Conservation (phyloP, 2,888 invertebrate species). For the Caenorhabditis sp. region DNA sequence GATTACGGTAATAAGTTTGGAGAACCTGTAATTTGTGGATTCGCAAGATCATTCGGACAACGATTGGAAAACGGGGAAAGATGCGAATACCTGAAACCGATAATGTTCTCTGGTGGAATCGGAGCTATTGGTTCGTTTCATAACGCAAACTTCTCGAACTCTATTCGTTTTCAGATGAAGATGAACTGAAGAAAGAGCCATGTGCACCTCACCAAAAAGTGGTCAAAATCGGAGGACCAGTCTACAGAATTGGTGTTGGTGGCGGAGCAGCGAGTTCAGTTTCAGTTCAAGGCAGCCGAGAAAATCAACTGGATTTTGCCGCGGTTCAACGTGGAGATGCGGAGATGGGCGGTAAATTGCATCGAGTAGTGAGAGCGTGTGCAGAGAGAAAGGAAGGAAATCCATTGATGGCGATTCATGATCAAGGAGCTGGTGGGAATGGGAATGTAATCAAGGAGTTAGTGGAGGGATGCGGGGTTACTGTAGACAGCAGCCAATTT, state of each 20-base stretch:
- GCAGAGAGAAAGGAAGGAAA: slow-evolving; percentile 89
- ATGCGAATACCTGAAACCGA: slow-evolving; percentile 96
- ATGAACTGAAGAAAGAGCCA: slow-evolving; percentile 61
- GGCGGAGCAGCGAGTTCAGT: slow-evolving; percentile 99
- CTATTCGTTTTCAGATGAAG: slow-evolving; percentile 67
- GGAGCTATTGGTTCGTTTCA: slow-evolving; percentile 89
- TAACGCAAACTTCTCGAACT: neutral
- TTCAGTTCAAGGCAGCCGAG: slow-evolving; percentile 89
- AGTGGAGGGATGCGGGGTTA: slow-evolving; percentile 93
- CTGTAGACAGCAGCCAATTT: slow-evolving; percentile 91
- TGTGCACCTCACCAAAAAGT: slow-evolving; percentile 85
- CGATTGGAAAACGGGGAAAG: slow-evolving; percentile 84
- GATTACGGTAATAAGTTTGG: slow-evolving; percentile 99
- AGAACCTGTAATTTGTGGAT: slow-evolving; percentile 94
- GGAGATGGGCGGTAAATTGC: slow-evolving; percentile 98
- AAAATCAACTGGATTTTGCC: slow-evolving; percentile 90
- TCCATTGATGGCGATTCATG: slow-evolving; percentile 96
- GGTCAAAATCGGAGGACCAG: slow-evolving; percentile 97
- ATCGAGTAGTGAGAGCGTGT: slow-evolving; percentile 94
- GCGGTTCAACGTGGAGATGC: slow-evolving; percentile 97
- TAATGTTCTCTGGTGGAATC: slow-evolving; percentile 98
- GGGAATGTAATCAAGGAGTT: slow-evolving; percentile 97
- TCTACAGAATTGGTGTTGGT: slow-evolving; percentile 97
- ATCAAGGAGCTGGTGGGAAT: slow-evolving; percentile 98
- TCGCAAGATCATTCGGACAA: slow-evolving; percentile 93